phyloP scores from a whole-genome alignment of 2,797 vertebrate species.

The Ispidina picta region DNA sequence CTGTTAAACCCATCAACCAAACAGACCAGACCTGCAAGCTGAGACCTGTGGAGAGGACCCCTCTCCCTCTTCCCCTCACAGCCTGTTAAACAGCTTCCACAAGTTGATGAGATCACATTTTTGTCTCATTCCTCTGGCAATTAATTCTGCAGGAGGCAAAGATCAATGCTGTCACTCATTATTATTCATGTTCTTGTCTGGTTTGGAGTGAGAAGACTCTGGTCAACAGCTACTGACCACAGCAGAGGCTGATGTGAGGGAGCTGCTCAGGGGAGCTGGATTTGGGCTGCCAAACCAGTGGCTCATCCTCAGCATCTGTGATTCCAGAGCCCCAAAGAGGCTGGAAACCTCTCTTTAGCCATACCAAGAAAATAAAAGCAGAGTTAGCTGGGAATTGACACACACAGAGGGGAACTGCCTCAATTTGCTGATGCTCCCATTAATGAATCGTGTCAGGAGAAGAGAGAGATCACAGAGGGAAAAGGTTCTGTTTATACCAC shows the following conservation, averaged over 20 bases:
- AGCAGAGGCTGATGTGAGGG: fast-evolving
- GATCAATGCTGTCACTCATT: neutral
- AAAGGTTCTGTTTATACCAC: neutral
- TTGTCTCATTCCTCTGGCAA: neutral
- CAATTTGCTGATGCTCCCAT: neutral
- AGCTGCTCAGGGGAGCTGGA: neutral
- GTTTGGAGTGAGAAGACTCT: neutral
- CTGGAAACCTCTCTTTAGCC: neutral
- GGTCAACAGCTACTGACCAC: neutral
- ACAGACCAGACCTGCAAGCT: neutral
- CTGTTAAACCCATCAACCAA: slow-evolving; percentile 33
- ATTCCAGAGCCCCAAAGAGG: neutral
- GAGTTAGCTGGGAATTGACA: neutral
- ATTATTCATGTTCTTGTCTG: slow-evolving; percentile 6
- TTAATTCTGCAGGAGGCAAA: slow-evolving; percentile 23
- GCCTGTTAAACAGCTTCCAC: neutral
- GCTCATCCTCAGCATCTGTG: neutral
- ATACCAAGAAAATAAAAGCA: neutral
- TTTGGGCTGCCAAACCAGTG: neutral
- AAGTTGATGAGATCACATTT: slow-evolving; percentile 29
- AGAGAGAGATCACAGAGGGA: neutral
- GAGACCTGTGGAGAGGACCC: neutral
- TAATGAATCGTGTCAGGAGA: neutral
- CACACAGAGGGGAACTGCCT: neutral
- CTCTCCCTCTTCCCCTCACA: neutral